phyloP scores from a whole-genome alignment of 2,113 vertebrate species.

The Heliornis fulica region DNA sequence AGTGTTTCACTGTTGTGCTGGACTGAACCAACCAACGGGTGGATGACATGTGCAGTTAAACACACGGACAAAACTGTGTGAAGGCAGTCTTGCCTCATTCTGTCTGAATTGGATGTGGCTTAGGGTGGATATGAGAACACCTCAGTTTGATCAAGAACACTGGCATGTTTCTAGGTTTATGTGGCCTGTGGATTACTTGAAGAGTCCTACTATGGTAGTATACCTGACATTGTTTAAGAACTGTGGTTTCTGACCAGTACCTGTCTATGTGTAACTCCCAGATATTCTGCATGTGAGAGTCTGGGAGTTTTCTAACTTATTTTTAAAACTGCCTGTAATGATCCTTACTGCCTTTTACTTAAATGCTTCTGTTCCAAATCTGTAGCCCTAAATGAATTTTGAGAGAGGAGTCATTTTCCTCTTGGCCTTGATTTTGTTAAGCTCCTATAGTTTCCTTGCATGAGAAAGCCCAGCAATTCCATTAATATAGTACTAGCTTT shows the following conservation, averaged over 20 bases:
- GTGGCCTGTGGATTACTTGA: not conserved
- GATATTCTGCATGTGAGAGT: not conserved
- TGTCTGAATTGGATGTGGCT: not conserved
- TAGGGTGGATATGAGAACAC: not conserved
- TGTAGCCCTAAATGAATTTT: not conserved
- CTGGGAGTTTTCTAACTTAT: accelerated
- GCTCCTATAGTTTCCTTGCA: not conserved
- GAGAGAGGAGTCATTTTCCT: not conserved
- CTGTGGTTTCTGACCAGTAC: not conserved
- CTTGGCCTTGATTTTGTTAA: not conserved
- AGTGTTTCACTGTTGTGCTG: not conserved
- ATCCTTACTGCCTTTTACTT: not conserved
- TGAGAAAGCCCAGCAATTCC: not conserved
- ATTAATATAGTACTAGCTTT: not conserved
- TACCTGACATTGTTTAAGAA: not conserved
- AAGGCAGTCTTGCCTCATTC: not conserved
- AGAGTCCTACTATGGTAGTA: not conserved
- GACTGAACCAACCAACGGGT: accelerated
- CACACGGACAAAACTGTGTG: not conserved
- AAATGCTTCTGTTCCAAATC: not conserved
- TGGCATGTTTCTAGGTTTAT: not conserved
- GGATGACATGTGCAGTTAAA: not conserved
- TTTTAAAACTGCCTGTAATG: not conserved
- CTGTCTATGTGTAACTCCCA: not conserved
- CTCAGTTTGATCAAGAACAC: not conserved